Evolutionary conservation across 2,888 invertebrate species (phyloP).

Genomic region (Orchestes rusci): DNA sequence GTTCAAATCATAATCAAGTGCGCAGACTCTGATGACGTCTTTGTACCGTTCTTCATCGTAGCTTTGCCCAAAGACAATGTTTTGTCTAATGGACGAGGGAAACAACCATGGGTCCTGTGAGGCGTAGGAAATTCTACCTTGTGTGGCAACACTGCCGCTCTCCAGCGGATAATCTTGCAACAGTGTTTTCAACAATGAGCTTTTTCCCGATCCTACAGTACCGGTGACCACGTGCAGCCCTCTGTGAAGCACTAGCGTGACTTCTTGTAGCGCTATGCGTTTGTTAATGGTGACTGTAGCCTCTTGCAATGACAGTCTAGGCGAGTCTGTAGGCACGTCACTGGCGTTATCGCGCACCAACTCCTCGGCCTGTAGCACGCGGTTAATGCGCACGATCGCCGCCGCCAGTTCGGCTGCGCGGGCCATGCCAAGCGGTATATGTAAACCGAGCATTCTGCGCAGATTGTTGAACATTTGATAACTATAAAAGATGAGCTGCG

Average conservation of each 20-base stretch:
- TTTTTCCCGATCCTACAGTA: slow-evolving; percentile 62
- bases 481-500: slow-evolving; percentile 80
- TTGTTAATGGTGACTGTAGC: slow-evolving; percentile 31
- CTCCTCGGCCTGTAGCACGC: slow-evolving; percentile 54
- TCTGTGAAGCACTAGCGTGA: slow-evolving; percentile 7
- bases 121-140: slow-evolving; percentile 50
- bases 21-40: slow-evolving; percentile 53
- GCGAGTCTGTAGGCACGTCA: slow-evolving; percentile 25
- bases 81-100: slow-evolving; percentile 59
- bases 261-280: slow-evolving; percentile 22
- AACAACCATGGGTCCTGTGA: slow-evolving; percentile 58
- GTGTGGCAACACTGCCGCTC: slow-evolving; percentile 43
- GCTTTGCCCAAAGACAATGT: slow-evolving; percentile 66
- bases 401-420: slow-evolving; percentile 73
- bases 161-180: slow-evolving; percentile 42
- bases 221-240: slow-evolving; percentile 53
- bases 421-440: slow-evolving; percentile 79
- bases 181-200: slow-evolving; percentile 42
- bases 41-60: slow-evolving; percentile 43
- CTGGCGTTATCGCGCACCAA: slow-evolving; percentile 13
- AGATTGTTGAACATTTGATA: slow-evolving; percentile 86
- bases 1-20: slow-evolving; percentile 63
- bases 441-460: slow-evolving; percentile 77
- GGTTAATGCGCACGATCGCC: slow-evolving; percentile 62
- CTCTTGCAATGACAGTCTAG: slow-evolving; percentile 28